Evolutionary conservation across 1,140 invertebrate species (phyloP).

Genomic region (Cyclargus thomasi): DNA sequence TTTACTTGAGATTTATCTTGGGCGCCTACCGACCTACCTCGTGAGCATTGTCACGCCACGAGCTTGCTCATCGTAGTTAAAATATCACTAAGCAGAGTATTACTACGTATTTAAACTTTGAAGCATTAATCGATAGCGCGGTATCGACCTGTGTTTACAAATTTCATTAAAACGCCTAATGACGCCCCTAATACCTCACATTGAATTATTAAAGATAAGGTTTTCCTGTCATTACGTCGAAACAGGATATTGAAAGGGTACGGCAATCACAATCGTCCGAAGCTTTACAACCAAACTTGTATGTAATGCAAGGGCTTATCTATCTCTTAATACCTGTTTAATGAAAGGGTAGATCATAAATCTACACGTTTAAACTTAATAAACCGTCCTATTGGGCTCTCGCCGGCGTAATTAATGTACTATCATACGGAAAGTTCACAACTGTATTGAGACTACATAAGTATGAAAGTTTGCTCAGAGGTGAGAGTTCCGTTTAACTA

Average conservation of each 20-base stretch:
- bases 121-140: not conserved
- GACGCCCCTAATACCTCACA: not conserved
- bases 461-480: slow-evolving; percentile 63
- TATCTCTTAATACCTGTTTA: slow-evolving; percentile 71
- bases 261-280: slow-evolving; percentile 47
- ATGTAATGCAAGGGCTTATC: slow-evolving; percentile 60
- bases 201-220: slow-evolving; percentile 13
- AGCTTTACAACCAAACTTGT: slow-evolving; percentile 49
- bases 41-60: no score
- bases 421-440: slow-evolving; percentile 67
- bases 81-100: no score
- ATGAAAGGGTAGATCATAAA: slow-evolving; percentile 73
- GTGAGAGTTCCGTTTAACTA: slow-evolving; percentile 59
- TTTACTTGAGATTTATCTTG: not conserved
- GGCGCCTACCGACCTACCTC: no score
- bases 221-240: slow-evolving; percentile 28
- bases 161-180: not conserved
- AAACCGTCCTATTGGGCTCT: slow-evolving; percentile 60
- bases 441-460: slow-evolving; percentile 70
- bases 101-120: not conserved
- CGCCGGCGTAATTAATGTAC: slow-evolving; percentile 66
- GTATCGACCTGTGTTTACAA: not conserved
- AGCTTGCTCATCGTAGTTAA: no score
- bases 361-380: slow-evolving; percentile 68
- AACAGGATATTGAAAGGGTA: slow-evolving; percentile 41